Conservation (phyloP, 2,797 vertebrate genomes). For the Microchirus variegatus region DNA sequence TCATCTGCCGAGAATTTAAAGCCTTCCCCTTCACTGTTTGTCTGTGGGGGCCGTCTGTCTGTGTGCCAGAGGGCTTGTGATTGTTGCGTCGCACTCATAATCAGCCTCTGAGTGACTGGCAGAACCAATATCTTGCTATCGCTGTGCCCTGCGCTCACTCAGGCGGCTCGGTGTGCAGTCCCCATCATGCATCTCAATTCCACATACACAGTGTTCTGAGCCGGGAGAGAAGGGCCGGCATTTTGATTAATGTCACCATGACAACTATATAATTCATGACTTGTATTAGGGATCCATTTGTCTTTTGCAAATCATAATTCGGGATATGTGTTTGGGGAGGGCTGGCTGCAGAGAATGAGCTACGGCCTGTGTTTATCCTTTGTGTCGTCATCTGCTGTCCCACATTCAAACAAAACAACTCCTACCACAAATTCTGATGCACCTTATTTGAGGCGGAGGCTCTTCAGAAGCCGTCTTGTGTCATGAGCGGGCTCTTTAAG, state of each 20-base stretch:
- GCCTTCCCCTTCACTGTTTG: constrained; percentile 46
- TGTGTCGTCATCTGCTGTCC: constrained; percentile 33
- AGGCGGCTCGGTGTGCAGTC: constrained; percentile 57
- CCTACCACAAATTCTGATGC: constrained; percentile 47
- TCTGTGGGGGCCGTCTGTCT: constrained; percentile 54
- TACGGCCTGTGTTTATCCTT: constrained; percentile 44
- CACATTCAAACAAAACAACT: constrained; percentile 20
- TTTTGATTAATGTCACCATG: constrained; percentile 85
- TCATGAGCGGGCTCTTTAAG: constrained; percentile 50
- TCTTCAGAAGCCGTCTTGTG: constrained; percentile 36
- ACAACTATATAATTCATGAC: constrained; percentile 87
- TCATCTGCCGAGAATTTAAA: constrained; percentile 34
- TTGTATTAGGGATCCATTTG: constrained; percentile 84
- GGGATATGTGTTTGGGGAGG: constrained; percentile 59
- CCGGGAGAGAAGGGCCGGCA: constrained; percentile 64
- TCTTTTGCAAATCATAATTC: constrained; percentile 82
- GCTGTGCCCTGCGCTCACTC: constrained; percentile 61
- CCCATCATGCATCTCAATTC: constrained; percentile 80
- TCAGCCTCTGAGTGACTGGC: constrained; percentile 75
- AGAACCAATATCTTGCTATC: constrained; percentile 76
- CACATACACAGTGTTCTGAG: constrained; percentile 77
- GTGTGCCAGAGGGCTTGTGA: constrained; percentile 66
- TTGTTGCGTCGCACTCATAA: constrained; percentile 71
- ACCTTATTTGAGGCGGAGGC: constrained; percentile 43
- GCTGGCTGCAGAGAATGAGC: constrained; percentile 27